Percentiles rank a stretch among this genome's conserved stretches.
Conservation (phyloP, 2,113 vertebrate genomes). For the Lethenteron camtschaticum region DNA sequence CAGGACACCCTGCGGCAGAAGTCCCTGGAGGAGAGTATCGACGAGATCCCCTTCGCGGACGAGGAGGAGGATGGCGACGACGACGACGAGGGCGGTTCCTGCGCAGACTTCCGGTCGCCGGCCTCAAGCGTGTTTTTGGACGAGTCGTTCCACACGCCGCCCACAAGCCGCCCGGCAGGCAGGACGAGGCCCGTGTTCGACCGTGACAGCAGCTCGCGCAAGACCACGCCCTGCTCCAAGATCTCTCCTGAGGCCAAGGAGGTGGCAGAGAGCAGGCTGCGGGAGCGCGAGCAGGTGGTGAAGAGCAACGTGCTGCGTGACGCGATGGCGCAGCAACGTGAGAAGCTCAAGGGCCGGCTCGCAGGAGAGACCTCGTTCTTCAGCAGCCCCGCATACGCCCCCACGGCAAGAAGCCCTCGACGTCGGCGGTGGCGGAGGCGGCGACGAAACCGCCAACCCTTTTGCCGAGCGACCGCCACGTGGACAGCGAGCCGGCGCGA, state of each 20-base stretch:
- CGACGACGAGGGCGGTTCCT: conserved; percentile 44
- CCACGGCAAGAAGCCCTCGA: too few species aligned
- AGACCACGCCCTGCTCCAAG: conserved; percentile 6
- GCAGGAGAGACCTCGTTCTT: conserved; percentile 8
- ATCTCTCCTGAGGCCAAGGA: conserved; percentile 74
- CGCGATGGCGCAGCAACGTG: conserved; percentile 67
- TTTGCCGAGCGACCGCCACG: too few species aligned
- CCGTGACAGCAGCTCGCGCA: neutral
- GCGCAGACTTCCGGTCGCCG: conserved; percentile 10
- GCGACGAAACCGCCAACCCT: too few species aligned
- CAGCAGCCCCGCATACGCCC: neutral
- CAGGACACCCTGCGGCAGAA: conserved; percentile 22
- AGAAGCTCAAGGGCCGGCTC: conserved; percentile 63
- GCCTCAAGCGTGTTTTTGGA: conserved; percentile 14
- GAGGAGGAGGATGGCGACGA: conserved; percentile 72
- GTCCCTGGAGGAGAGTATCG: conserved; percentile 77
- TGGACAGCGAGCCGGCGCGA: too few species aligned
- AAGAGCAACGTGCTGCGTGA: conserved; percentile 69
- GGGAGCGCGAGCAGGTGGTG: conserved; percentile 69
- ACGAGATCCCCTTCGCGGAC: conserved; percentile 86
- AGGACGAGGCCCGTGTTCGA: neutral
- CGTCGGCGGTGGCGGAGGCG: too few species aligned
- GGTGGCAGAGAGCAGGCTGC: conserved; percentile 67
- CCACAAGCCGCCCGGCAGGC: conserved; percentile 30
- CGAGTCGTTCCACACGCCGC: conserved; percentile 49